Evolutionary conservation across 1,140 invertebrate species (phyloP).

Genomic region (Bactericera cockerelli): DNA sequence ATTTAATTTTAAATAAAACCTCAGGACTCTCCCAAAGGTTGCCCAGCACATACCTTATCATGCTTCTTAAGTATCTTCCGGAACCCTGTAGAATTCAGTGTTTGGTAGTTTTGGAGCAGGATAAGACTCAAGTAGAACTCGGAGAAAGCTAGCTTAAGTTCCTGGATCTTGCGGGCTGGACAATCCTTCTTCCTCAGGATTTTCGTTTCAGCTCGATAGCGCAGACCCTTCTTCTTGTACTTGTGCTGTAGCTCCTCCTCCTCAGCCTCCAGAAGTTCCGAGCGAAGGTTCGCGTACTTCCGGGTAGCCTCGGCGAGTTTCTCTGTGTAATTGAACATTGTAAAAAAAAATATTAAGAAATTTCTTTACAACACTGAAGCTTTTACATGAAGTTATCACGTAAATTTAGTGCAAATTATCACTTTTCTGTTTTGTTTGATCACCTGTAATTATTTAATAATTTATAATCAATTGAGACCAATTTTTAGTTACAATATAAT

Average conservation of each 20-base stretch:
- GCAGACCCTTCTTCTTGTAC: conserved; percentile 18
- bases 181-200: conserved; percentile 33
- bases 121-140: conserved; percentile 98
- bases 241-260: conserved; percentile 46
- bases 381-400: too few relatives aligned
- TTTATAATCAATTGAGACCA: too few relatives aligned
- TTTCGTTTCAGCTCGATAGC: conserved; percentile 25
- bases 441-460: too few relatives aligned
- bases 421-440: too few relatives aligned
- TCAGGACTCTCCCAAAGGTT: too few relatives aligned
- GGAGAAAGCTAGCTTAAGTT: conserved; percentile 94
- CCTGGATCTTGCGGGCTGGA: conserved; percentile 67
- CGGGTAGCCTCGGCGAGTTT: conserved; percentile 93
- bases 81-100: conserved; percentile 97
- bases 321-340: conserved; percentile 55
- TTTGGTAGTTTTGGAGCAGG: conserved; percentile 78
- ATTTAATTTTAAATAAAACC: too few relatives aligned
- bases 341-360: too few relatives aligned
- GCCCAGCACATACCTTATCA: conserved; percentile 88
- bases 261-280: conserved; percentile 63
- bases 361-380: too few relatives aligned
- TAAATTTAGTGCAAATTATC: too few relatives aligned
- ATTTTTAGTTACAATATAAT: too few relatives aligned
- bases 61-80: conserved; percentile 99
- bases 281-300: conserved; percentile 80